phyloP scores from a whole-genome alignment of 2,797 vertebrate genomes.

The Anguilla obscura region DNA sequence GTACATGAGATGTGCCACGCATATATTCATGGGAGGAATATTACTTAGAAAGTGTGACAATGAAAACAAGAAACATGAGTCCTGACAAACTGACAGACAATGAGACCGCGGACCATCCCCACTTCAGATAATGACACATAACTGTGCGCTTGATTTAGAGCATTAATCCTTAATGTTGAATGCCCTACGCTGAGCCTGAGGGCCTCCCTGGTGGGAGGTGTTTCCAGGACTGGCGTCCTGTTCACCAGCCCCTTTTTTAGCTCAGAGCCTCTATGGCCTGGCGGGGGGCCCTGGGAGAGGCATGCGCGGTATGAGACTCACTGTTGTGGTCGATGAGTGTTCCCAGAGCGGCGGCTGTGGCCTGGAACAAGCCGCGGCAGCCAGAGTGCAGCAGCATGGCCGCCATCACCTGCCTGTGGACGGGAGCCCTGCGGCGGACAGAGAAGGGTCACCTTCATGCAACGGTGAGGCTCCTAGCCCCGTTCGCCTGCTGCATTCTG shows the following conservation, averaged over 20 bases:
- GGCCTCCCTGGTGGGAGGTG: not conserved
- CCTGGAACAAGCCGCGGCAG: conserved; percentile 83
- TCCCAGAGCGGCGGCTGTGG: conserved; percentile 81
- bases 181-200: not conserved
- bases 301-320: conserved; percentile 57
- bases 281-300: not conserved
- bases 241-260: not conserved
- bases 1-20: not conserved
- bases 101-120: not conserved
- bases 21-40: not conserved
- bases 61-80: not conserved
- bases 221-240: not conserved
- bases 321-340: conserved; percentile 81
- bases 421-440: conserved; percentile 75
- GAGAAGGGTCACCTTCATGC: conserved; percentile 27
- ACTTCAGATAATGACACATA: not conserved
- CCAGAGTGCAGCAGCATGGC: conserved; percentile 88
- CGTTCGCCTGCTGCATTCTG: not conserved
- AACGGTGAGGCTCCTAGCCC: not conserved
- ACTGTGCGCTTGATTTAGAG: not conserved
- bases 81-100: not conserved
- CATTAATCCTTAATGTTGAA: not conserved
- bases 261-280: not conserved
- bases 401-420: conserved; percentile 85
- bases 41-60: not conserved